A percentile compares a stretch with the other conserved stretches of the same genome.
Evolutionary conservation across 1,140 invertebrate genomes (phyloP).

Genomic region (Listronotus oregonensis): DNA sequence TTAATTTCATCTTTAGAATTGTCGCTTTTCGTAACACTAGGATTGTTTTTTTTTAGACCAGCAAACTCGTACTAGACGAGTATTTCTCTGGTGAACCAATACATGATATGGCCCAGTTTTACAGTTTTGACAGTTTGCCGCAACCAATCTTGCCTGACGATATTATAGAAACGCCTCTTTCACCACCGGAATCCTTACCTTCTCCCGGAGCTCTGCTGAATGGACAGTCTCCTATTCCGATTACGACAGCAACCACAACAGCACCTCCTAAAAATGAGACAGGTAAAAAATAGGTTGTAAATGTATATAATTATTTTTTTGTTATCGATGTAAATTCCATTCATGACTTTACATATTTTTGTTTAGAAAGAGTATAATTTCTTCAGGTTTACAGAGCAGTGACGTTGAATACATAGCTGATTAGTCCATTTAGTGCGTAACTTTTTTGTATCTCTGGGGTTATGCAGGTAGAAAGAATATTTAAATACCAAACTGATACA

Average conservation of each 20-base stretch:
- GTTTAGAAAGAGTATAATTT: too few relatives aligned
- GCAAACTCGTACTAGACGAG: conserved; percentile 83
- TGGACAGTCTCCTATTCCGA: conserved; percentile 40
- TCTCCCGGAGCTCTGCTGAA: conserved; percentile 46
- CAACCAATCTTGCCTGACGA: conserved; percentile 44
- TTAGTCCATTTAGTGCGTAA: not conserved
- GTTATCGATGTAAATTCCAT: conserved; percentile 15
- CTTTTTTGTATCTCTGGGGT: too few relatives aligned
- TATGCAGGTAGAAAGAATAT: too few relatives aligned
- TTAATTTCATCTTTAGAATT: not conserved
- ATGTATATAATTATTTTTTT: conserved; percentile 3
- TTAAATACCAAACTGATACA: too few relatives aligned
- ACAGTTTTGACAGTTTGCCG: conserved; percentile 59
- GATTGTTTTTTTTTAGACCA: conserved; percentile 64
- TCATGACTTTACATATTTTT: not conserved
- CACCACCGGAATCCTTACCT: conserved; percentile 49
- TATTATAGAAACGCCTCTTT: conserved; percentile 39
- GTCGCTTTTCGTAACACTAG: not conserved
- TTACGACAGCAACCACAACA: not conserved
- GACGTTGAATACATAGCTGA: too few relatives aligned
- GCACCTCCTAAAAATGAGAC: conserved; percentile 5
- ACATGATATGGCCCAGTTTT: conserved; percentile 60
- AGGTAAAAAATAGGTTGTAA: conserved; percentile 23
- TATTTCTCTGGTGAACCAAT: conserved; percentile 72
- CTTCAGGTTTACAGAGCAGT: too few relatives aligned